These are phyloP conservation scores for Dicyrtoma fusca DNA, from an alignment of 2,888 invertebrate genomes.

Conservation along the genomic window DNA sequence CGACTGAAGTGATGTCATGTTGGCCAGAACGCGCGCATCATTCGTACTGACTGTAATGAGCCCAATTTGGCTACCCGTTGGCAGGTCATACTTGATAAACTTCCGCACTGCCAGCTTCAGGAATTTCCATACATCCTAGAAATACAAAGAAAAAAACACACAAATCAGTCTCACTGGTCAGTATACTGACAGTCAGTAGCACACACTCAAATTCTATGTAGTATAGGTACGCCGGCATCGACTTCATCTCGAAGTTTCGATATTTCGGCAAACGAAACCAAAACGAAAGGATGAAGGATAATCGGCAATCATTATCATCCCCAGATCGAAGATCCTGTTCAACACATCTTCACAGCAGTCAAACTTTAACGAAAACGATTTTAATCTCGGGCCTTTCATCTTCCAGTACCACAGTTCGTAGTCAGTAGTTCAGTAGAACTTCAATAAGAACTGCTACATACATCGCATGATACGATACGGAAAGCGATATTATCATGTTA, in stretches of 20 bases:
- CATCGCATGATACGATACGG: too few relatives aligned
- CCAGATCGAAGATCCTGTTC: too few relatives aligned
- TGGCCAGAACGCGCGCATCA: conserved; percentile 55
- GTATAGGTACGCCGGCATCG: too few relatives aligned
- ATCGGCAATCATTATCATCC: conserved; percentile 10
- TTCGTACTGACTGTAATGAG: conserved; percentile 56
- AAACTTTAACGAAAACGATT: too few relatives aligned
- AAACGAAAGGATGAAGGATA: background rate
- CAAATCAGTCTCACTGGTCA: conserved; percentile 4
- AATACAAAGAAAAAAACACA: conserved; percentile 30
- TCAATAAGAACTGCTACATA: too few relatives aligned
- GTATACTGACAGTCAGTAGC: background rate
- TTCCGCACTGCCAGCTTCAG: conserved; percentile 56
- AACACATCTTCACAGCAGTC: too few relatives aligned
- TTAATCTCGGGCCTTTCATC: too few relatives aligned
- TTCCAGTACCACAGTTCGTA: too few relatives aligned
- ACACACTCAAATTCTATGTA: background rate
- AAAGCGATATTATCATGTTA: too few relatives aligned
- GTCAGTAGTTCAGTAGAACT: too few relatives aligned
- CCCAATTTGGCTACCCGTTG: conserved; percentile 55
- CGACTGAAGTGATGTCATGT: conserved; percentile 56
- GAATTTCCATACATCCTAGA: conserved; percentile 57
- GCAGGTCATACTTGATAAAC: conserved; percentile 56
- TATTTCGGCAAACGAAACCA: background rate
- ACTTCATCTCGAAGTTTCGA: background rate